Percentiles rank a stretch among this genome's conserved stretches.
phyloP scores from a whole-genome alignment of 2,113 vertebrate species.

The Pelecanus crispus region DNA sequence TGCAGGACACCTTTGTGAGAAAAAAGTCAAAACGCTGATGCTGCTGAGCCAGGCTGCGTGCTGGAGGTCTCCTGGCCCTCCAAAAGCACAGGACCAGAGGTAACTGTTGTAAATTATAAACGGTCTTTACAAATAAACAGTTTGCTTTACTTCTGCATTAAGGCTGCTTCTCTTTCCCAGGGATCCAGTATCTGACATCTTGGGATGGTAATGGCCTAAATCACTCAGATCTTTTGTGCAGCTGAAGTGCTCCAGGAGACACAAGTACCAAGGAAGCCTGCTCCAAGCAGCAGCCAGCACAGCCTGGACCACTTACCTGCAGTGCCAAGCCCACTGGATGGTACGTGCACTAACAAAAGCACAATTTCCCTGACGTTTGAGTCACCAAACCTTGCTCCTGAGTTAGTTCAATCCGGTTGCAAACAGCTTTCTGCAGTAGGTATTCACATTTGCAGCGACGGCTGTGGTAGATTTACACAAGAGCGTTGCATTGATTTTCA shows the following conservation, averaged over 20 bases:
- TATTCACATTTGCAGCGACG: not conserved
- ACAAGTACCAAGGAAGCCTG: not conserved
- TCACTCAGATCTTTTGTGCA: no score
- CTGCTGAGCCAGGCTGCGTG: not conserved
- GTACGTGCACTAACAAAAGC: not conserved
- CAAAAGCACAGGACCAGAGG: not conserved
- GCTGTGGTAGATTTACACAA: not conserved
- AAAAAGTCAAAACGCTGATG: accelerated
- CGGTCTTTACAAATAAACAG: not conserved
- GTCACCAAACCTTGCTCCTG: not conserved
- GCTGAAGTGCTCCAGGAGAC: not conserved
- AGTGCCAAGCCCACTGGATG: not conserved
- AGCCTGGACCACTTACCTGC: not conserved
- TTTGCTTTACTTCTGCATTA: not conserved
- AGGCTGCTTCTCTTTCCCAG: not conserved
- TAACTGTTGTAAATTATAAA: no score
- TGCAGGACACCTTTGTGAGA: not conserved
- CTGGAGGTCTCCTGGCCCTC: not conserved
- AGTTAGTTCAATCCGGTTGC: not conserved
- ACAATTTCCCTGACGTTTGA: not conserved
- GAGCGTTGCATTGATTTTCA: not conserved
- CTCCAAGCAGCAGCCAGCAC: not conserved
- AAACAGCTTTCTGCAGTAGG: not conserved
- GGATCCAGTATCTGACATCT: not conserved
- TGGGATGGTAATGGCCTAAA: not conserved